These are phyloP conservation scores for Malthinus flaveolus DNA, from an alignment of 2,888 invertebrate genomes.

Conservation along the genomic window DNA sequence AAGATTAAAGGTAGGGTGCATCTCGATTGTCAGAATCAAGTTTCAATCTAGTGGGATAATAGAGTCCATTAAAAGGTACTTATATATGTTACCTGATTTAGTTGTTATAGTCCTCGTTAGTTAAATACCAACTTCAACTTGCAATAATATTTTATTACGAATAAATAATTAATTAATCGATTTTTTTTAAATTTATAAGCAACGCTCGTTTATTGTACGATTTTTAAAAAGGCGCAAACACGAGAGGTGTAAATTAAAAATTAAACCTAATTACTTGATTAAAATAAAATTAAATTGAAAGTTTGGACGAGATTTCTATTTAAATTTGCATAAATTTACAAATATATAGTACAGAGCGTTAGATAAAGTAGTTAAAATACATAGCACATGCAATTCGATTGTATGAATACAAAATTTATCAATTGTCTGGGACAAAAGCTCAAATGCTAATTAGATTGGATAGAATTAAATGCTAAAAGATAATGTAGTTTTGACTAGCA, in stretches of 20 bases:
- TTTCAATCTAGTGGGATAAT: constrained; percentile 41
- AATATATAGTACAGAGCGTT: constrained; percentile 20
- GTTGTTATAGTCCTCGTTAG: constrained; percentile 18
- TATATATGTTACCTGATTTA: constrained; percentile 26
- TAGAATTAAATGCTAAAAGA: constrained; percentile 29
- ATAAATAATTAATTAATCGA: too few relatives aligned
- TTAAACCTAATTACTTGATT: constrained; percentile 27
- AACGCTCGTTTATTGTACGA: too few relatives aligned
- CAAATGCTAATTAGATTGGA: constrained; percentile 31
- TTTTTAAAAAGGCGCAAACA: too few relatives aligned
- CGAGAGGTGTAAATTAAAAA: constrained; percentile 16
- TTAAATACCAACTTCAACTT: too few relatives aligned
- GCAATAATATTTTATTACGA: too few relatives aligned
- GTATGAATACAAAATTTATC: constrained; percentile 46
- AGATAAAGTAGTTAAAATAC: constrained; percentile 29
- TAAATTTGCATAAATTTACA: constrained; percentile 42
- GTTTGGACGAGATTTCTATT: constrained; percentile 42
- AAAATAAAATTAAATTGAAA: constrained; percentile 32
- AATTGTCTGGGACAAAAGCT: constrained; percentile 37
- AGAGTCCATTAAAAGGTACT: constrained; percentile 30
- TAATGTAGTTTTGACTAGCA: constrained; percentile 32
- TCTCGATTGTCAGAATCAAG: constrained; percentile 44
- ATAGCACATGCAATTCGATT: constrained; percentile 32
- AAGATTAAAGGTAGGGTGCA: constrained; percentile 42
- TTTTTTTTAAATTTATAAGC: too few relatives aligned